phyloP scores from a whole-genome alignment of 2,797 vertebrate genomes.

The Characodon lateralis region DNA sequence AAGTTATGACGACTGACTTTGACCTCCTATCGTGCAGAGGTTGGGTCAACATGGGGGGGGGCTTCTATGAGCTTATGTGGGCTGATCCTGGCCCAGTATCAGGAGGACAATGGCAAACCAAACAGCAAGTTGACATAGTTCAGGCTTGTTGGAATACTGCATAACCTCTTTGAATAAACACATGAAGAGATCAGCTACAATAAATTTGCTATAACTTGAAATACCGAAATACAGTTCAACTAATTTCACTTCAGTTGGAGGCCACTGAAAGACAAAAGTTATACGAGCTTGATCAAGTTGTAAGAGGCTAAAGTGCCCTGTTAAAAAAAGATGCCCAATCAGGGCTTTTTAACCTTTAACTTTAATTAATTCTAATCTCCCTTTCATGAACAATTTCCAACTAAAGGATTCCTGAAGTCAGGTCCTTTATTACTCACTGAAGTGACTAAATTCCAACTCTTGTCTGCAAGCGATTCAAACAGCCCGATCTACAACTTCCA shows the following conservation, averaged over 20 bases:
- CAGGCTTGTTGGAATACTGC: neutral
- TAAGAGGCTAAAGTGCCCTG: neutral
- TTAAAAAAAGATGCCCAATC: neutral
- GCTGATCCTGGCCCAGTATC: too few species aligned
- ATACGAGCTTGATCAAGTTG: neutral
- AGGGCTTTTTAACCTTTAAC: slow-evolving; percentile 4
- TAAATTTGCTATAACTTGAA: neutral
- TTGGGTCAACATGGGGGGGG: too few species aligned
- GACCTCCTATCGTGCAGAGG: too few species aligned
- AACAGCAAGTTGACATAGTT: neutral
- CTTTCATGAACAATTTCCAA: slow-evolving; percentile 16
- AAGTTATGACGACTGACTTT: too few species aligned
- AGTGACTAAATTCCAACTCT: slow-evolving; percentile 3
- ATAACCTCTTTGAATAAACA: neutral
- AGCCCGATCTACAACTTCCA: neutral
- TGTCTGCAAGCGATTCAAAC: slow-evolving; percentile 1
- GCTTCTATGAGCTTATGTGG: too few species aligned
- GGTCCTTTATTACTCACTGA: neutral
- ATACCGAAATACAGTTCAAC: neutral
- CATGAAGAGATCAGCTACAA: neutral
- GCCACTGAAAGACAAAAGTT: neutral
- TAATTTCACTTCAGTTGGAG: neutral
- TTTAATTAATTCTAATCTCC: slow-evolving; percentile 12
- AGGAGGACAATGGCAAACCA: too few species aligned
- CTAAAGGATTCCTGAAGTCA: neutral